Percentiles rank a stretch among this genome's conserved stretches.
Conservation (phyloP, 2,797 vertebrate species). For the Protonibea diacanthus region DNA sequence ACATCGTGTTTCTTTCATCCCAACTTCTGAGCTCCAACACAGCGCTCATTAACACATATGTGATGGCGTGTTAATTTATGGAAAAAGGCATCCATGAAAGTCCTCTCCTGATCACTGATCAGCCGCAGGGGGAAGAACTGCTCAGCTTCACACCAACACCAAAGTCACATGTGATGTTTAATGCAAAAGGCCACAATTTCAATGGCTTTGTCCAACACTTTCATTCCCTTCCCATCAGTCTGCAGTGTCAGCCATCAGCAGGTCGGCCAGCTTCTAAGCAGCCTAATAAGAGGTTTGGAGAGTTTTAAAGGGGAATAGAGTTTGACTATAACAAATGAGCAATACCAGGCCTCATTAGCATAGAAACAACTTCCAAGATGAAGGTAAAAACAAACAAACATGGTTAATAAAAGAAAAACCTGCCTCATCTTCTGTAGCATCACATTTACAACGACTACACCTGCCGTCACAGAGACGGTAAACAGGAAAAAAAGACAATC, state of each 20-base stretch:
- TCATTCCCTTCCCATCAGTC: constrained; percentile 32
- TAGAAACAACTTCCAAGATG: constrained; percentile 4
- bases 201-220: background rate
- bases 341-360: constrained; percentile 20
- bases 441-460: constrained; percentile 9
- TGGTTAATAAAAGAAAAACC: constrained; percentile 1
- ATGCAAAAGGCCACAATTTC: constrained; percentile 36
- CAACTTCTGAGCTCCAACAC: constrained; percentile 28
- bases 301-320: constrained; percentile 6
- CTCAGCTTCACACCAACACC: constrained; percentile 16
- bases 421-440: background rate
- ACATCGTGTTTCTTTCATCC: constrained; percentile 25
- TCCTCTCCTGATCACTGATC: constrained; percentile 13
- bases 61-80: constrained; percentile 36
- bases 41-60: constrained; percentile 24
- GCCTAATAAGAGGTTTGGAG: background rate
- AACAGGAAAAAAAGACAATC: background rate
- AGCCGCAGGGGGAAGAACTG: background rate
- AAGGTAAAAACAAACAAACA: constrained; percentile 23
- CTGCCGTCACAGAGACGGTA: background rate
- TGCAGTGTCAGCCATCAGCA: background rate
- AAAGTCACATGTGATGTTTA: constrained; percentile 48
- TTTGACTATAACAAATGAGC: constrained; percentile 7
- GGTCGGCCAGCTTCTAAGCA: background rate
- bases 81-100: background rate